These are phyloP conservation scores for Drosophila lacicola DNA, from an alignment of 2,888 invertebrate genomes.

Conservation along the genomic window DNA sequence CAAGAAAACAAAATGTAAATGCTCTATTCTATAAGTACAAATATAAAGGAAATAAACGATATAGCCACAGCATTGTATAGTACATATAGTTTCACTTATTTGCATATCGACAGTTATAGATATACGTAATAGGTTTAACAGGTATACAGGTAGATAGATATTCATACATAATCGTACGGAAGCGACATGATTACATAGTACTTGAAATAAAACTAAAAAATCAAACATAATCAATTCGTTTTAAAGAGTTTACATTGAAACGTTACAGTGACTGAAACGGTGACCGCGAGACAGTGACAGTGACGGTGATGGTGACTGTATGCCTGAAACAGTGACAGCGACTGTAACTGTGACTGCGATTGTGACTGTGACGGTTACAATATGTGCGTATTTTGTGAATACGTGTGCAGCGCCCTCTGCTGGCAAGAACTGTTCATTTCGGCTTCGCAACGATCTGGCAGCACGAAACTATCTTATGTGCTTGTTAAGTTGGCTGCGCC, in stretches of 20 bases:
- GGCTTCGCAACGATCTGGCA: slow-evolving; percentile 5
- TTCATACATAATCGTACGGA: slow-evolving; percentile 23
- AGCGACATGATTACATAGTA: slow-evolving; percentile 21
- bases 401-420: slow-evolving; percentile 17
- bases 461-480: background rate
- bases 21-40: slow-evolving; percentile 5
- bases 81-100: slow-evolving; percentile 10
- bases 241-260: slow-evolving; percentile 21
- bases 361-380: slow-evolving; percentile 15
- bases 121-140: slow-evolving; percentile 2
- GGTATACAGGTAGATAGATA: slow-evolving; percentile 35
- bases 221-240: slow-evolving; percentile 11
- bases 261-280: slow-evolving; percentile 20
- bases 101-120: slow-evolving; percentile 11
- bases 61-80: slow-evolving; percentile 6
- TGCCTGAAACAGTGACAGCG: slow-evolving; percentile 19
- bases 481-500: slow-evolving; percentile 9
- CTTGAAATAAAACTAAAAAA: slow-evolving; percentile 10
- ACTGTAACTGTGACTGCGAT: slow-evolving; percentile 25
- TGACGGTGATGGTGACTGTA: slow-evolving; percentile 23
- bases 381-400: slow-evolving; percentile 25
- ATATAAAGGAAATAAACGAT: background rate
- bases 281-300: slow-evolving; percentile 5
- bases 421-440: slow-evolving; percentile 31
- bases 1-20: slow-evolving; percentile 3